These are phyloP conservation scores for Eristalinus sepulchralis DNA, from an alignment of 2,888 invertebrate genomes.

Conservation along the genomic window DNA sequence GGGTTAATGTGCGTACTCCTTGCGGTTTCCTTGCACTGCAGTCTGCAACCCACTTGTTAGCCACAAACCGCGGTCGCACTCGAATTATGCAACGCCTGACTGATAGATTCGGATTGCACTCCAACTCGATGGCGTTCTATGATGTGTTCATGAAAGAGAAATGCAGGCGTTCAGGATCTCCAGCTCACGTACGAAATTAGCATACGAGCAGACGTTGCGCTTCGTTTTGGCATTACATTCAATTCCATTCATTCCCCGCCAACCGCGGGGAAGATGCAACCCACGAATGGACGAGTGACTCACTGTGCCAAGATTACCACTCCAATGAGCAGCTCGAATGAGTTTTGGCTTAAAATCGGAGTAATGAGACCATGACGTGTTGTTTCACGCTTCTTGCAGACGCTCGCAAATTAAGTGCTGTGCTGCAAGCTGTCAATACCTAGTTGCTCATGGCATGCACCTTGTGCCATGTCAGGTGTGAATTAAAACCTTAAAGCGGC, in stretches of 20 bases:
- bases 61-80: background rate
- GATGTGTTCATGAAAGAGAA: background rate
- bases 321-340: background rate
- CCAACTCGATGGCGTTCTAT: background rate
- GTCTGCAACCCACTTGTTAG: background rate
- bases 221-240: background rate
- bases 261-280: background rate
- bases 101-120: background rate
- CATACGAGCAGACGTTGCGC: background rate
- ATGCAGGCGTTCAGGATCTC: background rate
- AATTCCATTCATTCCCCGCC: background rate
- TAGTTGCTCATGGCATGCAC: background rate
- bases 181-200: background rate
- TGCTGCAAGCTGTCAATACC: background rate
- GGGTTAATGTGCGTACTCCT: background rate
- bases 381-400: conserved; percentile 3
- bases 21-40: background rate
- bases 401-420: background rate
- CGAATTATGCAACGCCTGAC: background rate
- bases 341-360: background rate
- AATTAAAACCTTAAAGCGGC: background rate
- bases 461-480: background rate
- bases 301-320: background rate
- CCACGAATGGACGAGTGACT: background rate
- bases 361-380: conserved; percentile 22